phyloP scores from a whole-genome alignment of 1,140 invertebrate species.

The Pseudomyrmex gracilis region DNA sequence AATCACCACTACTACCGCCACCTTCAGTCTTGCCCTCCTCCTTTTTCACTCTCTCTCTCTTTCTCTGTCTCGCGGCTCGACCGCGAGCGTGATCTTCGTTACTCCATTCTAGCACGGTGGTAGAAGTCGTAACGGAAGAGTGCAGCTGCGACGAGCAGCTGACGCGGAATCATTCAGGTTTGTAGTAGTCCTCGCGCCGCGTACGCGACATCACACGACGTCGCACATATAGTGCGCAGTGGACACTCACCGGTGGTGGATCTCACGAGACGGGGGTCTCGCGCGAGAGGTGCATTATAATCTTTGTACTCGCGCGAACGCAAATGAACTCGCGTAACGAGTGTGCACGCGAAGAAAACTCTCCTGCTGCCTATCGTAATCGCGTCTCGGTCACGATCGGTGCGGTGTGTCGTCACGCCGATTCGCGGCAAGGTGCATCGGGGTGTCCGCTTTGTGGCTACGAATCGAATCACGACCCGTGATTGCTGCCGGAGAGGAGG shows the following conservation, averaged over 20 bases:
- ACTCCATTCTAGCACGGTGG: conserved; percentile 57
- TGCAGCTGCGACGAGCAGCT: conserved; percentile 77
- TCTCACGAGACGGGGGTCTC: conserved; percentile 1
- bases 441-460: neutral
- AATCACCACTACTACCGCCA: conserved; percentile 41
- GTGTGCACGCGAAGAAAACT: conserved; percentile 23
- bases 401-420: conserved; percentile 36
- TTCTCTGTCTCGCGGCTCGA: conserved; percentile 5
- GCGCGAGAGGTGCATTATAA: neutral
- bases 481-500: neutral
- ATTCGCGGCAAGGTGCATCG: conserved; percentile 26
- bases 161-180: conserved; percentile 73
- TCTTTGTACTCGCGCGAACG: conserved; percentile 1
- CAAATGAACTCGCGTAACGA: conserved; percentile 33
- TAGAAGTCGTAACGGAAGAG: conserved; percentile 74
- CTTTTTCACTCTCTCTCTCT: conserved; percentile 30
- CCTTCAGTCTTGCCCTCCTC: conserved; percentile 45
- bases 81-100: conserved; percentile 56
- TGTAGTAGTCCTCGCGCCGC: conserved; percentile 48
- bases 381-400: conserved; percentile 18
- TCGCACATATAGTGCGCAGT: neutral
- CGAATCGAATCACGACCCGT: neutral
- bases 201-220: conserved; percentile 25
- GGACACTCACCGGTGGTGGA: conserved; percentile 5
- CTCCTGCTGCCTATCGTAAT: conserved; percentile 3